A percentile compares a stretch with the other conserved stretches of the same genome.
Conservation (phyloP, 2,113 vertebrate genomes). For the Platysteira castanea region DNA sequence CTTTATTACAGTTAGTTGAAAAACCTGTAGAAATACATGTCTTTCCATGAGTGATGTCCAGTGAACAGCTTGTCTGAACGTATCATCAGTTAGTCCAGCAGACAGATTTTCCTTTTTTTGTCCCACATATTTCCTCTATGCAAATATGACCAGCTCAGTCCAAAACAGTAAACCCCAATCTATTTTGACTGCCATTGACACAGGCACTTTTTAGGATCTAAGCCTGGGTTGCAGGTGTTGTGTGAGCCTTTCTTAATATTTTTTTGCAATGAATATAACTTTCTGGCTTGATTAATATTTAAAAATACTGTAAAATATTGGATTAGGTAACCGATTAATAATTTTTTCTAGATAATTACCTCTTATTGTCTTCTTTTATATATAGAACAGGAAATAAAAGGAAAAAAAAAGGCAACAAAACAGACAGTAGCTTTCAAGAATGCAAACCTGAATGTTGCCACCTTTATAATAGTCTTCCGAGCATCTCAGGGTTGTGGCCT, state of each 20-base stretch:
- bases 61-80: background rate
- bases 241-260: background rate
- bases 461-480: background rate
- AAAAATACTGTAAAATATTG: background rate
- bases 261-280: background rate
- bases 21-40: background rate
- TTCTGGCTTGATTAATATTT: background rate
- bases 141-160: background rate
- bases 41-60: background rate
- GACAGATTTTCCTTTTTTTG: background rate
- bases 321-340: background rate
- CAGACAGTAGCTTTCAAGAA: background rate
- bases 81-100: background rate
- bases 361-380: background rate
- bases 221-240: background rate
- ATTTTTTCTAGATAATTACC: background rate
- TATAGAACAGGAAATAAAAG: background rate
- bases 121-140: background rate
- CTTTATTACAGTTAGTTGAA: background rate
- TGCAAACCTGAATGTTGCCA: rapidly evolving
- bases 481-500: background rate
- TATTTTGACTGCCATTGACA: background rate
- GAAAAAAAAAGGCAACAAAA: background rate
- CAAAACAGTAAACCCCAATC: background rate
- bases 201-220: background rate